Conservation (phyloP, 2,797 vertebrate species). For the Neosilurus mollespiculum region DNA sequence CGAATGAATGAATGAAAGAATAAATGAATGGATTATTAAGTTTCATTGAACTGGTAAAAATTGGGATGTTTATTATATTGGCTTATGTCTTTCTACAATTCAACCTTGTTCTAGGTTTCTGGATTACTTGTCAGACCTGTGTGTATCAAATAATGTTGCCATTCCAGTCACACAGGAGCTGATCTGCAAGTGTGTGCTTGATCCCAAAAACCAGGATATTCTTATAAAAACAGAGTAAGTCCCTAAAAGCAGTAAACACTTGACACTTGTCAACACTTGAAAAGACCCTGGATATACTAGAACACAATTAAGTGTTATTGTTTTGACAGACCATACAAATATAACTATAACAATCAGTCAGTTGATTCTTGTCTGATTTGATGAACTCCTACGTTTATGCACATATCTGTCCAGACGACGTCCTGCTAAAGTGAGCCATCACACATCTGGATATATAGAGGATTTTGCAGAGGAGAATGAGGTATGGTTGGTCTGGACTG, state of each 20-base stretch:
- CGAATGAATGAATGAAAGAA: too few relatives aligned
- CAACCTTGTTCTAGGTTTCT: conserved; percentile 79
- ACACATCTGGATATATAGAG: conserved; percentile 83
- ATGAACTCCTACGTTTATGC: neutral
- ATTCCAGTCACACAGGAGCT: conserved; percentile 98
- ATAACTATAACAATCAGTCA: neutral
- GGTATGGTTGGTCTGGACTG: conserved; percentile 94
- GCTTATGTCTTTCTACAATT: neutral
- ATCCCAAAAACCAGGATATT: conserved; percentile 94
- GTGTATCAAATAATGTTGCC: conserved; percentile 95
- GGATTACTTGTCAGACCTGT: conserved; percentile 96
- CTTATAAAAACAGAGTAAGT: conserved; percentile 96
- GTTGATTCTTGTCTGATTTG: neutral
- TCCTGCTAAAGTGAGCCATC: conserved; percentile 79
- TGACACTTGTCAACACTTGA: too few relatives aligned
- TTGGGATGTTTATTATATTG: neutral
- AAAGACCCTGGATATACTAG: too few relatives aligned
- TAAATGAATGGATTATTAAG: neutral
- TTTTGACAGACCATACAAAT: neutral
- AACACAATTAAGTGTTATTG: neutral
- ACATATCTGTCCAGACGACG: conserved; percentile 75
- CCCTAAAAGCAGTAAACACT: conserved; percentile 1
- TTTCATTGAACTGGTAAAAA: neutral
- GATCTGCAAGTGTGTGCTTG: conserved; percentile 97
- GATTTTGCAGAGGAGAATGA: conserved; percentile 91